Percentiles rank a stretch among this genome's conserved stretches.
phyloP scores from a whole-genome alignment of 2,797 vertebrate species.

The Bryconaethiops microstoma region DNA sequence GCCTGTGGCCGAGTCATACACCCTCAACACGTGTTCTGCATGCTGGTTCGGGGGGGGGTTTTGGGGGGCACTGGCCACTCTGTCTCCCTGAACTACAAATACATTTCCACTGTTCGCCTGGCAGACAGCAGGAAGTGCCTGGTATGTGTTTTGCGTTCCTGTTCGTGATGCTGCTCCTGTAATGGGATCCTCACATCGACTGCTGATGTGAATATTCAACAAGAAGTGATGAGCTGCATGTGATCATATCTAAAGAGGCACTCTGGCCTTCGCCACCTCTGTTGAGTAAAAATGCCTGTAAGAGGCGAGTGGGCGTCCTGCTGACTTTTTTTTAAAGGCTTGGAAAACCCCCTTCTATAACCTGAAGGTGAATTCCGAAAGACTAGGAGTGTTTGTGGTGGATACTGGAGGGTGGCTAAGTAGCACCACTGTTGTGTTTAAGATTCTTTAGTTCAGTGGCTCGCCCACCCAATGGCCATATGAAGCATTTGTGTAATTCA shows the following conservation, averaged over 20 bases:
- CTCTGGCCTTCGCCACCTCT: too few species aligned
- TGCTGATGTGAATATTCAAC: neutral
- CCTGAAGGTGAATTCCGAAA: too few species aligned
- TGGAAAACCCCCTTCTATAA: too few species aligned
- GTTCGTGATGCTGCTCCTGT: neutral
- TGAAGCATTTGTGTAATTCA: too few species aligned
- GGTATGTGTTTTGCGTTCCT: conserved; percentile 7
- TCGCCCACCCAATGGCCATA: too few species aligned
- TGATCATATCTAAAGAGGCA: neutral
- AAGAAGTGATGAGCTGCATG: neutral
- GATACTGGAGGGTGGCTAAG: too few species aligned
- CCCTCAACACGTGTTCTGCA: neutral
- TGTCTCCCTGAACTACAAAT: conserved; percentile 1
- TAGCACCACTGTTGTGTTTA: too few species aligned
- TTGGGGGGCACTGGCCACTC: neutral
- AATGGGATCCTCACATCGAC: neutral
- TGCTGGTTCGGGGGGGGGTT: neutral
- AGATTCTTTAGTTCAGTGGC: too few species aligned
- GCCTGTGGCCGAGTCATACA: conserved; percentile 20
- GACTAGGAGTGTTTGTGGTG: too few species aligned
- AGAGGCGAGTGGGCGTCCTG: too few species aligned
- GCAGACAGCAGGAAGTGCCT: neutral
- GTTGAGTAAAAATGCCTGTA: too few species aligned
- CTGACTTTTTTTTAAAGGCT: too few species aligned
- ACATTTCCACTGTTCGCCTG: neutral